Conservation (phyloP, 2,113 vertebrate species). For the Potamarius usumacintae region DNA sequence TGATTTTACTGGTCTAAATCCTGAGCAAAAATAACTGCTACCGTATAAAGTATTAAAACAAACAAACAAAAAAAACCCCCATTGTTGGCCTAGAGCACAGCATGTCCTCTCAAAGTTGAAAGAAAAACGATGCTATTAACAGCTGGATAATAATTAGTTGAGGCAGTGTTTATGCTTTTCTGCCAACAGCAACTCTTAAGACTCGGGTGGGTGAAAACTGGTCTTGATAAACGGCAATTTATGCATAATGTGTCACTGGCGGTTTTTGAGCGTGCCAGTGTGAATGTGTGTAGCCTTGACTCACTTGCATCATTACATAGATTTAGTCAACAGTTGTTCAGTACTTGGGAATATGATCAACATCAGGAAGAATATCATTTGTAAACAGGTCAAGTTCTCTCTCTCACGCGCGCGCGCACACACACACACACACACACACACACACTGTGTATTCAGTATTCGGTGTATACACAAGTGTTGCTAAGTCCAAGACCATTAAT, state of each 20-base stretch:
- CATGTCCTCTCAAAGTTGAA: not conserved
- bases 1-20: not conserved
- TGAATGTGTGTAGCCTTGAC: not conserved
- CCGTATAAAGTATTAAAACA: not conserved
- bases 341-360: not conserved
- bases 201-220: not conserved
- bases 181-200: not conserved
- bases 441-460: too few species aligned
- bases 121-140: not conserved
- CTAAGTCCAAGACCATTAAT: too few species aligned
- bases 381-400: too few species aligned
- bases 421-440: too few species aligned
- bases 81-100: not conserved
- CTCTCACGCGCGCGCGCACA: too few species aligned
- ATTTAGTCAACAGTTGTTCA: not conserved
- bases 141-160: constrained; percentile 4
- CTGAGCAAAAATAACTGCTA: not conserved
- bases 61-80: too few species aligned
- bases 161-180: not conserved
- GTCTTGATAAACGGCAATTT: not conserved
- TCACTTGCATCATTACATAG: not conserved
- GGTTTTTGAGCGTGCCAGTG: not conserved
- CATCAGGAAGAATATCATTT: not conserved
- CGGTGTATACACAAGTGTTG: too few species aligned
- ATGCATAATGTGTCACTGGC: not conserved